Evolutionary conservation across 2,797 vertebrate genomes (phyloP).

Genomic region (Schizopygopsis malacanthus): DNA sequence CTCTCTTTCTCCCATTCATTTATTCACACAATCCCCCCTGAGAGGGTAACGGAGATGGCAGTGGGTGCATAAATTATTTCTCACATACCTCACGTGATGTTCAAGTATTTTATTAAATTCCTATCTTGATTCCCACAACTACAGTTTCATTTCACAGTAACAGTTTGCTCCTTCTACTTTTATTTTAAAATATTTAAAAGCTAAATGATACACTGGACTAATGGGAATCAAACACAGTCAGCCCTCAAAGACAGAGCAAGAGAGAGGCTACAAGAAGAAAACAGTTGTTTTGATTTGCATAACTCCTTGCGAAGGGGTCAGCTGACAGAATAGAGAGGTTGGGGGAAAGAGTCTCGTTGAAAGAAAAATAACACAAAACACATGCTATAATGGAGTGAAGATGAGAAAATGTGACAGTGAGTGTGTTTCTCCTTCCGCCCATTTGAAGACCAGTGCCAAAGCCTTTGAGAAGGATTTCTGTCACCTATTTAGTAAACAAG

Average conservation of each 20-base stretch:
- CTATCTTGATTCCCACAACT: neutral
- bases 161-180: neutral
- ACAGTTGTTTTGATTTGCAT: constrained; percentile 31
- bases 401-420: constrained; percentile 42
- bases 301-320: constrained; percentile 31
- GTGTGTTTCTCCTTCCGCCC: constrained; percentile 20
- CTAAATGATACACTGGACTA: neutral
- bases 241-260: neutral
- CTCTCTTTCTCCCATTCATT: constrained; percentile 44
- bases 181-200: neutral
- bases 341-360: constrained; percentile 13
- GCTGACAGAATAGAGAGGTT: constrained; percentile 7
- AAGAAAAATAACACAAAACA: constrained; percentile 42
- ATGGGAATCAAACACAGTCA: neutral
- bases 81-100: constrained; percentile 3
- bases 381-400: constrained; percentile 28
- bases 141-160: neutral
- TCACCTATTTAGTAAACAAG: constrained; percentile 56
- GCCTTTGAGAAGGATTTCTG: constrained; percentile 35
- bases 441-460: constrained; percentile 33
- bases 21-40: constrained; percentile 48
- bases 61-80: constrained; percentile 28
- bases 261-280: constrained; percentile 22
- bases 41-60: constrained; percentile 31
- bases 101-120: neutral